phyloP scores from a whole-genome alignment of 2,797 vertebrate genomes.

The Cirrhinus molitorella region DNA sequence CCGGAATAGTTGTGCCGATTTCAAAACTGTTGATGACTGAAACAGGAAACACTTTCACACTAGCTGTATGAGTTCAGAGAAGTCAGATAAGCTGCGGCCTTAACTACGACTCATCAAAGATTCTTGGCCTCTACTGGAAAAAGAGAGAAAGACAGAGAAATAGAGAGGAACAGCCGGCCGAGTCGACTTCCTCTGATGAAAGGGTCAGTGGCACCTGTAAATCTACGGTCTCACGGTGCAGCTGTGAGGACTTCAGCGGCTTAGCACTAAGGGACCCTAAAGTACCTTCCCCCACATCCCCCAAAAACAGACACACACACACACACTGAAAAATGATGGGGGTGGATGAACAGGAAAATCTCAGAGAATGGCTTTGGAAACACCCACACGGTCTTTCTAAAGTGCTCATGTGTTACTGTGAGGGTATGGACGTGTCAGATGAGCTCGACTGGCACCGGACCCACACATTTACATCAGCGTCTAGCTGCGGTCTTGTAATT shows the following conservation, averaged over 20 bases:
- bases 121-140: conserved; percentile 30
- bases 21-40: not conserved
- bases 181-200: conserved; percentile 85
- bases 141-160: conserved; percentile 58
- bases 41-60: conserved; percentile 35
- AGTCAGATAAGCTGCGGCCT: not conserved
- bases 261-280: conserved; percentile 69
- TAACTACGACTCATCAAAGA: conserved; percentile 61
- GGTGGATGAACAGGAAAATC: conserved; percentile 52
- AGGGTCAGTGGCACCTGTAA: conserved; percentile 88
- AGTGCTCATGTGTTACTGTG: conserved; percentile 47
- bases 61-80: not conserved
- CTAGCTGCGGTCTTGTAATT: conserved; percentile 45
- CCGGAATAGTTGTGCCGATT: not conserved
- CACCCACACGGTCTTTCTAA: conserved; percentile 40
- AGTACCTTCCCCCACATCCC: conserved; percentile 56
- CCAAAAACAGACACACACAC: conserved; percentile 44
- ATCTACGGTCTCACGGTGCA: conserved; percentile 79
- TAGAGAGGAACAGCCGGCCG: conserved; percentile 66
- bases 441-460: not conserved
- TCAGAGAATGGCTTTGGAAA: conserved; percentile 47
- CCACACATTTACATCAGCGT: conserved; percentile 41
- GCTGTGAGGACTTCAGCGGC: conserved; percentile 78
- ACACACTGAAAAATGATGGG: conserved; percentile 43
- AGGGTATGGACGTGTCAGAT: conserved; percentile 50